These are phyloP conservation scores for Zootoca vivipara DNA, from an alignment of 2,113 vertebrate species.

Conservation along the genomic window DNA sequence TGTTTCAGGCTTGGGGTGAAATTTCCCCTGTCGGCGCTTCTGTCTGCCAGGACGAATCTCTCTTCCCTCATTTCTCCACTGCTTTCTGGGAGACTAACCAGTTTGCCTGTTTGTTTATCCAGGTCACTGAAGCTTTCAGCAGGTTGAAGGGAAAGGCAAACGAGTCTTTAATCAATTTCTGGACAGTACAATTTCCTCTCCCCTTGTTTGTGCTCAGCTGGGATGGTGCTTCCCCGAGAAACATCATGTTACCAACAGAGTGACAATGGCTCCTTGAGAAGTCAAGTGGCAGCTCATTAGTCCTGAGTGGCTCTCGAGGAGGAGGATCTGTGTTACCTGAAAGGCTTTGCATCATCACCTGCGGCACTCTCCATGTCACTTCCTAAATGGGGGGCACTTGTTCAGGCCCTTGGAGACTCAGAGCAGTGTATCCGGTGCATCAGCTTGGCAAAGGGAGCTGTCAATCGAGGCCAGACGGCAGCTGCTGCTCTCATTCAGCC, in stretches of 20 bases:
- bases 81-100: slow-evolving; percentile 64
- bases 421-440: slow-evolving; percentile 48
- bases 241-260: slow-evolving; percentile 37
- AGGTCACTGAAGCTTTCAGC: slow-evolving; percentile 65
- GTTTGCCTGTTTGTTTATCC: slow-evolving; percentile 68
- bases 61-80: slow-evolving; percentile 60
- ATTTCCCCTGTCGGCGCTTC: slow-evolving; percentile 43
- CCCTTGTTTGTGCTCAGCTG: slow-evolving; percentile 67
- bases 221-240: slow-evolving; percentile 60
- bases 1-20: slow-evolving; percentile 56
- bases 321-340: slow-evolving; percentile 70
- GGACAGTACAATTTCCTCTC: slow-evolving; percentile 69
- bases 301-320: slow-evolving; percentile 51
- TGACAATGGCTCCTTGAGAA: slow-evolving; percentile 69
- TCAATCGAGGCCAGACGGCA: slow-evolving; percentile 35
- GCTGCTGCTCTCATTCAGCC: slow-evolving; percentile 9
- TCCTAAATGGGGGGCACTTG: slow-evolving; percentile 58
- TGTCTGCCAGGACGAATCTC: slow-evolving; percentile 28
- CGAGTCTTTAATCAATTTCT: slow-evolving; percentile 75
- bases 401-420: slow-evolving; percentile 55
- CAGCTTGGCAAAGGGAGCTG: slow-evolving; percentile 46
- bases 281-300: slow-evolving; percentile 75
- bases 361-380: slow-evolving; percentile 45
- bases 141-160: slow-evolving; percentile 69
- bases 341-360: slow-evolving; percentile 67